These are phyloP conservation scores for Amazonetta brasiliensis DNA, from an alignment of 2,797 vertebrate species.

Conservation along the genomic window DNA sequence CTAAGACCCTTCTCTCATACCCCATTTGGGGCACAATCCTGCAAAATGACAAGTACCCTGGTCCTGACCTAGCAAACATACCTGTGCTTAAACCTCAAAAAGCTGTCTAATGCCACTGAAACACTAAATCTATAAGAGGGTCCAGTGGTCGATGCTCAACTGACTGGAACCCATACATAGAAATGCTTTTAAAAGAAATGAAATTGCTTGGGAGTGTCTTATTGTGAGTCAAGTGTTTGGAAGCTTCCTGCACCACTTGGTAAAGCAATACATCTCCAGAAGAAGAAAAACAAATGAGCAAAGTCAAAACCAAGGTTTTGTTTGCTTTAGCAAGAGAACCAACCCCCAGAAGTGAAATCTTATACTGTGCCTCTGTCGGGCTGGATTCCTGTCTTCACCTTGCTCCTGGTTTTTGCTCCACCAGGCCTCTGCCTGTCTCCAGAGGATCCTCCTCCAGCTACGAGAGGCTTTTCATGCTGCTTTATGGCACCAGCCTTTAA, in stretches of 20 bases:
- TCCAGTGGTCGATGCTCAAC: not conserved
- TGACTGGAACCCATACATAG: not conserved
- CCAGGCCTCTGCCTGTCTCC: not conserved
- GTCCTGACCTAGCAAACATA: not conserved
- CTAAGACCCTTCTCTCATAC: not conserved
- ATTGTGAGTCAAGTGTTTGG: not conserved
- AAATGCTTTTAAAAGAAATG: not conserved
- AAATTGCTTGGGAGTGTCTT: not conserved
- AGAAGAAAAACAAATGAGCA: not conserved
- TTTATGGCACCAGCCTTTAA: not conserved
- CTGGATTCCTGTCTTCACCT: not conserved
- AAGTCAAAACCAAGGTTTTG: not conserved
- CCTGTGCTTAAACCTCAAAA: not conserved
- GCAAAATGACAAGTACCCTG: not conserved
- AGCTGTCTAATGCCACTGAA: no score
- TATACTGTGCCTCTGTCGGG: not conserved
- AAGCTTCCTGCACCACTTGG: not conserved
- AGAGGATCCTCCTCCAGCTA: not conserved
- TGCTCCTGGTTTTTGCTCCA: not conserved
- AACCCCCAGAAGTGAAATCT: conserved; percentile 1
- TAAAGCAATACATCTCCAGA: not conserved
- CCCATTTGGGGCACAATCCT: not conserved
- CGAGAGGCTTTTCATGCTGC: not conserved
- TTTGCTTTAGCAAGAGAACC: conserved; percentile 23
- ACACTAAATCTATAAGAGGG: no score